Conservation (phyloP, 2,888 invertebrate genomes). For the Cerastoderma edule region DNA sequence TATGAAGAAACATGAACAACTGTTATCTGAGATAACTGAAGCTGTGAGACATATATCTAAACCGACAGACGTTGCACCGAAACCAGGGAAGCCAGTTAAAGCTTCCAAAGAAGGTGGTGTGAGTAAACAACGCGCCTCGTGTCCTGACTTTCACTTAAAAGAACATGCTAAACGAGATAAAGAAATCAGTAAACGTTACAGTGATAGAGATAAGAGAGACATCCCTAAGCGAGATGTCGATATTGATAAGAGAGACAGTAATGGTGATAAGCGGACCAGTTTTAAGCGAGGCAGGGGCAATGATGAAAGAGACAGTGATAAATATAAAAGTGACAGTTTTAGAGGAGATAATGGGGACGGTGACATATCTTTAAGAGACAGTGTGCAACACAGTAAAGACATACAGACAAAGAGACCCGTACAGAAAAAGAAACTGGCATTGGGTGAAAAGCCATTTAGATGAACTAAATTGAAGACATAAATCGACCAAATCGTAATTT, state of each 20-base stretch:
- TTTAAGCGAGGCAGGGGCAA: neutral
- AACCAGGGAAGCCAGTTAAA: slow-evolving; percentile 28
- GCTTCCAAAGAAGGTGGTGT: neutral
- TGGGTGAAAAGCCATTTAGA: neutral
- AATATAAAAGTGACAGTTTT: neutral
- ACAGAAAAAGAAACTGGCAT: neutral
- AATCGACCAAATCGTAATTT: too few relatives aligned
- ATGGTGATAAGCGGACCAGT: neutral
- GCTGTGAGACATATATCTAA: slow-evolving; percentile 44
- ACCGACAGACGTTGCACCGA: slow-evolving; percentile 1
- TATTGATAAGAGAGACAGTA: neutral
- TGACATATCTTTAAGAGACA: too few relatives aligned
- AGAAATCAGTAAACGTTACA: neutral
- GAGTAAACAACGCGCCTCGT: neutral
- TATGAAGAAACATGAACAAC: slow-evolving; percentile 46
- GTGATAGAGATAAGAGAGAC: neutral
- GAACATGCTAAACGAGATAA: neutral
- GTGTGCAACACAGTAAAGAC: too few relatives aligned
- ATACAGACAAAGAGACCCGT: neutral
- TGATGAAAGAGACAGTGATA: neutral
- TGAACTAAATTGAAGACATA: too few relatives aligned
- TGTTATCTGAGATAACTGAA: slow-evolving; percentile 52
- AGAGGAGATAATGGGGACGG: too few relatives aligned
- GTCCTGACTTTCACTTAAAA: neutral
- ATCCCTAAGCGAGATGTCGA: neutral